Base-by-base conservation (phyloP, 2,797 vertebrate species). In the Ataeniobius toweri region DNA sequence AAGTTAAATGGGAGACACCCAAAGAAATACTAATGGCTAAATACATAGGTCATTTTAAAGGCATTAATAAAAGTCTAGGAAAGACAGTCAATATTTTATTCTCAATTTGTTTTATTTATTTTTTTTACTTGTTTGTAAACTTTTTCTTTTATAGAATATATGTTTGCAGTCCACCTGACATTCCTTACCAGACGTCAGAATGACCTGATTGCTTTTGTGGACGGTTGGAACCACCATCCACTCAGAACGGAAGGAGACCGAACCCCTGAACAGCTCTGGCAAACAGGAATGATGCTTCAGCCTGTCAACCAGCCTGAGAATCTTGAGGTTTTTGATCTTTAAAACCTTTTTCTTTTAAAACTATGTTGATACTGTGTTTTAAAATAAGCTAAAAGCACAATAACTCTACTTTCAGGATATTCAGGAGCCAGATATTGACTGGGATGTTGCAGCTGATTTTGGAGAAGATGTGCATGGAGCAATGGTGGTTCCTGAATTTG, bases 211-310 rank as follows among this genome's bases (percentile, higher is more conserved):
- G 50, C 48, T 10, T 70, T 77, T 77, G 67, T 77, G 39, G 48
- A 76, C 55, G 74, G 48, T 68, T 76, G 61, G 74, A 76, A 76
- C 48, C n/a, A 55, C 31, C 61, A 48, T 28, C 75, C 75, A 22
- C 39, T 77, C 18, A 28, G 67, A 58, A 77, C 51, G 6, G 51
- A 70, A 58, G 26, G 53, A 26, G 48, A 71, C 68, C 16, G 5
- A 59, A 70, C 67, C 9, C 53, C 53, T 28, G n/a, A 70, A 18
- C 75, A 77, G 75, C 26, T 59, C 9, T 71, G 67, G 55, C 41
- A 50, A 6, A n/a, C 3, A 2, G 53, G 53, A 46, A 46, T 36
- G 67, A 71, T 36, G 16, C 51, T 36, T n/a, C 1, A 28, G 7
- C n/a, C n/a, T 0, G 18, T 22, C 18, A 44, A 70, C n/a, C 65